Evolutionary conservation across 2,888 invertebrate genomes (phyloP).

Genomic region (Ditula angustiorana): DNA sequence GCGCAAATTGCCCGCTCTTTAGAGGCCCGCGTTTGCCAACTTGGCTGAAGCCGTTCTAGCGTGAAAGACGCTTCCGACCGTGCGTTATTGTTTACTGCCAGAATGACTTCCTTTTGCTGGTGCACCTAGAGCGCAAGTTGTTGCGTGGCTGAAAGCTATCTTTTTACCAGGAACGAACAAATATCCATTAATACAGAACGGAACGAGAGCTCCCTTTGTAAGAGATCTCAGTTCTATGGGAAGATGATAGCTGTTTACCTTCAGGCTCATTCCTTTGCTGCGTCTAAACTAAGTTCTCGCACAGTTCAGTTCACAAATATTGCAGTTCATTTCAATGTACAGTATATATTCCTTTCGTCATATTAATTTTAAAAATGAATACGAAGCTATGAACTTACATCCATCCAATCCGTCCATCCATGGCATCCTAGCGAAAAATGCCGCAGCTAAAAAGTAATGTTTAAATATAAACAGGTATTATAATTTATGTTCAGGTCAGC

Average conservation of each 20-base stretch:
- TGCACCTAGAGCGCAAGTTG: conserved; percentile 58
- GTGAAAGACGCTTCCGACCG: conserved; percentile 77
- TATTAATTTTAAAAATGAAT: too few species aligned
- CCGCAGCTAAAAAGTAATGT: too few species aligned
- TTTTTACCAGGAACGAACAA: conserved; percentile 52
- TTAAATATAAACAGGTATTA: too few species aligned
- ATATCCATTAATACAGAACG: conserved; percentile 56
- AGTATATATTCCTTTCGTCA: too few species aligned
- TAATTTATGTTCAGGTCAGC: too few species aligned
- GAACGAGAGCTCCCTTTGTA: conserved; percentile 60
- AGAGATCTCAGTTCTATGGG: conserved; percentile 48
- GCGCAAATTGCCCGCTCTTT: conserved; percentile 79
- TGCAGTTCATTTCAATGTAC: background rate
- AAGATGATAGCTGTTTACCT: conserved; percentile 32
- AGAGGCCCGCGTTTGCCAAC: conserved; percentile 72
- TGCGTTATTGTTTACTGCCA: conserved; percentile 78
- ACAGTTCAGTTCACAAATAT: background rate
- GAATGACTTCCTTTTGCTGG: conserved; percentile 77
- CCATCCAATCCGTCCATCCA: too few species aligned
- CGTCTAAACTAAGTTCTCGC: background rate
- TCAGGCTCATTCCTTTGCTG: background rate
- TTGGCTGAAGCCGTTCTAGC: conserved; percentile 65
- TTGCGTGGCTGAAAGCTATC: conserved; percentile 58
- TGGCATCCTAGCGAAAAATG: too few species aligned
- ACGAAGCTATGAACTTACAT: too few species aligned